phyloP scores from a whole-genome alignment of 2,113 vertebrate genomes.

The Leucosticte australis region DNA sequence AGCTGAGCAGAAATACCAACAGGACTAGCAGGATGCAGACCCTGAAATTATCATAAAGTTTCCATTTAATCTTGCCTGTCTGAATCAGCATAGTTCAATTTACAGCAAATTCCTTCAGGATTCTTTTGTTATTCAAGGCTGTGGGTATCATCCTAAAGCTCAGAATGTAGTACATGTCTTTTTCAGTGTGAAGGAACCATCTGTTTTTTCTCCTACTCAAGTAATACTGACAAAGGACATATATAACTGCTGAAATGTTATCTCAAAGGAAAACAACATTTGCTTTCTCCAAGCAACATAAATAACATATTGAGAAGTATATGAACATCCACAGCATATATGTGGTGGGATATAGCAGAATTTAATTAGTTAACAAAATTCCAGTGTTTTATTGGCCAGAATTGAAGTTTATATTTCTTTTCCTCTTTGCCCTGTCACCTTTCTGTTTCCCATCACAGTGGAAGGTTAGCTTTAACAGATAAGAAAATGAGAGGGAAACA shows the following conservation, averaged over 20 bases:
- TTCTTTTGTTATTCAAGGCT: neutral
- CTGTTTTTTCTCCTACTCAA: slow-evolving; percentile 65
- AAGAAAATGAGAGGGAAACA: neutral
- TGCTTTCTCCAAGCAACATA: slow-evolving; percentile 43
- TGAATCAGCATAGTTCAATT: neutral
- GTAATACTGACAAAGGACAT: slow-evolving; percentile 55
- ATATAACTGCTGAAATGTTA: slow-evolving; percentile 29
- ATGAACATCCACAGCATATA: slow-evolving; percentile 32
- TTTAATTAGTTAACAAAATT: neutral
- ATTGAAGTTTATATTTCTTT: neutral
- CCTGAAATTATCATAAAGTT: neutral
- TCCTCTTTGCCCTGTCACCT: neutral
- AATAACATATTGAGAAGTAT: slow-evolving; percentile 65
- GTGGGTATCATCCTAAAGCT: neutral
- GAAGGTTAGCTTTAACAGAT: neutral
- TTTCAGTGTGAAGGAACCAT: slow-evolving; percentile 43
- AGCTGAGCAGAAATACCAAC: neutral
- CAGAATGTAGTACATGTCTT: slow-evolving; percentile 46
- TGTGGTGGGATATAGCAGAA: neutral
- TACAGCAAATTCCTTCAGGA: neutral
- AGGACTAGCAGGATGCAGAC: neutral
- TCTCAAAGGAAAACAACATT: slow-evolving; percentile 55
- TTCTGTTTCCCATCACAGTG: neutral
- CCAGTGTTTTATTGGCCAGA: neutral
- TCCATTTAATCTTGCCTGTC: neutral